Conservation (phyloP, 2,888 invertebrate genomes). For the Bhutanitis thaidina region DNA sequence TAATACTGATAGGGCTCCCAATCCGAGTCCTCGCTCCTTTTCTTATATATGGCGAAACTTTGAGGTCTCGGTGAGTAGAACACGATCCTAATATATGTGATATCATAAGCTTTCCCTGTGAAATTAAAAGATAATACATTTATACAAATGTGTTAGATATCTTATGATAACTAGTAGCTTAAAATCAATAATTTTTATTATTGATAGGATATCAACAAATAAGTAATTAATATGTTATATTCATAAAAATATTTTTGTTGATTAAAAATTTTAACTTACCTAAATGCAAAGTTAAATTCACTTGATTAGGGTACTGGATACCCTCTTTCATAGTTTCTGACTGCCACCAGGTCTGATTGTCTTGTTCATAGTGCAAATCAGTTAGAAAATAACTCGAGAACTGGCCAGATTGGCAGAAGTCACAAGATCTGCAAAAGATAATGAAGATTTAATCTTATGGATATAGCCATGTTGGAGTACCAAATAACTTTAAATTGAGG, state of each 20-base stretch:
- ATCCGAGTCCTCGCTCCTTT: slow-evolving; percentile 85
- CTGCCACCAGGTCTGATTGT: slow-evolving; percentile 98
- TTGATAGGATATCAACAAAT: too few relatives aligned
- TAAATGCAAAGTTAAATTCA: slow-evolving; percentile 94
- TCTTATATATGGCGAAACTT: slow-evolving; percentile 97
- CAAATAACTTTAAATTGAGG: too few relatives aligned
- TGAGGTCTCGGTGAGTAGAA: slow-evolving; percentile 98
- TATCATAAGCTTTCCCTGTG: slow-evolving; percentile 96
- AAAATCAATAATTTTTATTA: too few relatives aligned
- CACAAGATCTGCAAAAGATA: slow-evolving; percentile 84
- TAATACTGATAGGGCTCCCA: slow-evolving; percentile 96
- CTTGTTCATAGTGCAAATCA: slow-evolving; percentile 94
- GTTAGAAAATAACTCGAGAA: slow-evolving; percentile 86
- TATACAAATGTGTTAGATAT: too few relatives aligned
- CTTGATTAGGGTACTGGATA: slow-evolving; percentile 93
- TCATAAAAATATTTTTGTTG: too few relatives aligned
- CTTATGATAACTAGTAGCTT: too few relatives aligned
- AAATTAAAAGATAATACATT: background rate
- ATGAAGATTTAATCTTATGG: too few relatives aligned
- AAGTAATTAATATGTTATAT: too few relatives aligned
- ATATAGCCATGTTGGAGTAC: too few relatives aligned
- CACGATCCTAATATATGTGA: slow-evolving; percentile 95
- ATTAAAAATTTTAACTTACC: too few relatives aligned
- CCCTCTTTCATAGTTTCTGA: slow-evolving; percentile 98
- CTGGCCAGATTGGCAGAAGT: slow-evolving; percentile 84